Base-by-base conservation (phyloP, 2,888 invertebrate species). In the Myopa testacea region DNA sequence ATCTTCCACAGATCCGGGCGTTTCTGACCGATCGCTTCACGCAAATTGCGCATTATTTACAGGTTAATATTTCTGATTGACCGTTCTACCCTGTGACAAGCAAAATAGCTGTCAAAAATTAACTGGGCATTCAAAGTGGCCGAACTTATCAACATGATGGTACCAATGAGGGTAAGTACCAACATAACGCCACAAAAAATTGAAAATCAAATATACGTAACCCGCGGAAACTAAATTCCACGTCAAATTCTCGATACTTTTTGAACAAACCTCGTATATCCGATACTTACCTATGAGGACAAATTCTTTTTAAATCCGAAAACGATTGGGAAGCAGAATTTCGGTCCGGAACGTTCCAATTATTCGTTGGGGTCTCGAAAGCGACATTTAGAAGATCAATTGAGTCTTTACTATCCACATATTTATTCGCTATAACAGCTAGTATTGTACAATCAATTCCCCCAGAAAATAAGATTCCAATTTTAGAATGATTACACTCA, bases 381-480 rank as follows among this genome's bases (percentile, higher is more conserved):
- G 98, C 96, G n/a, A 98, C 97, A 91, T 98, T 99, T 52, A 98
- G 91, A 34, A 99, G 92, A 88, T 98, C 98, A 83, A 99, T 96
- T 37, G 94, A 91, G 85, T 95, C 93, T 73, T 91, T 85, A 78
- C 84, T 84, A 1, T 92, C 90, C 26, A 95, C 89, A 89, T 91
- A 94, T 90, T 93, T 92, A 86, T 96, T 92, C 8, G 95, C 94
- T 69, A 98, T 86, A 69, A 93, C 91, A 45, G 98, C 95, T 81
- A 99, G 89, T 82, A 98, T 92, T n/a, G 97, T 93, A 79, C 98
- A 98, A 90, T 99, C 99, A 60, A 99, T 91, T 19, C 98, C 98
- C 62, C 99, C 99, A 80, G 99, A 99, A 91, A 98, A 99, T 82
- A 98, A 90, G 77, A 99, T 90, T 65, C 94, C 96, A 52, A 96